Percentiles rank a stretch among this genome's conserved stretches.
These are phyloP conservation scores for Eriosoma lanigerum DNA, from an alignment of 1,140 invertebrate species.

Conservation along the genomic window DNA sequence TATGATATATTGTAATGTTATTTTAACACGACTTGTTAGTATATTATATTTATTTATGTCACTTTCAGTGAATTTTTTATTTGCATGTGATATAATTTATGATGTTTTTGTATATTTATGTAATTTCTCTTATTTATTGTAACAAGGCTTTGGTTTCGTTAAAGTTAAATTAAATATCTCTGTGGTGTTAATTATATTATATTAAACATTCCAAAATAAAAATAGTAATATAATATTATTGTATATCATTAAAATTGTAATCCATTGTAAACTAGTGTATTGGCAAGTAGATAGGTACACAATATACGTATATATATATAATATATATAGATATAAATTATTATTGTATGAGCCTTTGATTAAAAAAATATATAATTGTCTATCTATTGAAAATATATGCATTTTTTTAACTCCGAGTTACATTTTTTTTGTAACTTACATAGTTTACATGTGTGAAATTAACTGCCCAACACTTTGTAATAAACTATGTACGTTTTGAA, in stretches of 20 bases:
- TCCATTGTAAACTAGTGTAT: conserved; percentile 27
- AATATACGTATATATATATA: too few species aligned
- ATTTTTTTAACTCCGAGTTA: neutral
- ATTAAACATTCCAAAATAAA: conserved; percentile 39
- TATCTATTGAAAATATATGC: neutral
- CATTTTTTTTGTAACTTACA: neutral
- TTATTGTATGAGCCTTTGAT: conserved; percentile 31
- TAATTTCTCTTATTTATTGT: conserved; percentile 32
- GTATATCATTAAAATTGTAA: conserved; percentile 13
- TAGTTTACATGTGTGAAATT: too few species aligned
- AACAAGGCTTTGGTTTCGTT: conserved; percentile 34
- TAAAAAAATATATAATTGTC: conserved; percentile 2
- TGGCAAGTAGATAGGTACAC: too few species aligned
- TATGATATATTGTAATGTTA: conserved; percentile 34
- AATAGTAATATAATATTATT: conserved; percentile 34
- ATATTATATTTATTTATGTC: conserved; percentile 7
- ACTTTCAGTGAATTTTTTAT: conserved; percentile 21
- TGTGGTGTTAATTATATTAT: neutral
- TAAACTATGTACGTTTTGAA: too few species aligned
- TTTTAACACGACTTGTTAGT: conserved; percentile 31
- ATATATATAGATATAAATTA: conserved; percentile 23
- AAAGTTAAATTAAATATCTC: conserved; percentile 32
- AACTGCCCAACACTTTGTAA: too few species aligned
- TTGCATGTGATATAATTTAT: conserved; percentile 48
- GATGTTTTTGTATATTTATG: conserved; percentile 38